Percentiles rank a stretch among this genome's conserved stretches.
Conservation (phyloP, 2,797 vertebrate genomes). For the Poeciliopsis gracilis region DNA sequence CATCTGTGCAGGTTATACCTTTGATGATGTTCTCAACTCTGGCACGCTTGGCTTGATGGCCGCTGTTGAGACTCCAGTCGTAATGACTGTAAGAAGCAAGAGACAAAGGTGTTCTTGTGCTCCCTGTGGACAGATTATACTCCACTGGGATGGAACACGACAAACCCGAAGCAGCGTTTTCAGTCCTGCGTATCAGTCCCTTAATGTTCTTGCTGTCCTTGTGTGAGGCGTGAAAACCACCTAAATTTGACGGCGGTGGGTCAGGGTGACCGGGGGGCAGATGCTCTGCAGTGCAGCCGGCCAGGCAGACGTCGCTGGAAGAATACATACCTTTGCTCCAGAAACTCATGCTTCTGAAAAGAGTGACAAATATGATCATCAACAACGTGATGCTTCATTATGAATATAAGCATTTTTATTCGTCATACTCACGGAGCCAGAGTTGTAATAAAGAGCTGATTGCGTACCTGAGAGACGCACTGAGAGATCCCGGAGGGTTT, state of each 20-base stretch:
- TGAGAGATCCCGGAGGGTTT: conserved; percentile 12
- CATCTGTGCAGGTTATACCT: conserved; percentile 76
- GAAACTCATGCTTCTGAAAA: conserved; percentile 40
- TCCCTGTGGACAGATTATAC: conserved; percentile 40
- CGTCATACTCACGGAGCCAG: background rate
- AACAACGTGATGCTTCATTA: background rate
- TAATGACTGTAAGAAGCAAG: conserved; percentile 38
- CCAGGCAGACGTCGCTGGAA: conserved; percentile 46
- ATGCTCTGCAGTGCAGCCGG: conserved; percentile 44
- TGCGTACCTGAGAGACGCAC: conserved; percentile 48
- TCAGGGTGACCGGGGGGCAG: conserved; percentile 50
- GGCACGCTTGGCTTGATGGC: conserved; percentile 83
- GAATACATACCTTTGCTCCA: conserved; percentile 49
- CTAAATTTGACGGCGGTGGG: conserved; percentile 28
- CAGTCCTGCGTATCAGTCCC: conserved; percentile 53
- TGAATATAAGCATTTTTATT: background rate
- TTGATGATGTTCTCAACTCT: conserved; percentile 88
- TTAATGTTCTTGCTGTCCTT: conserved; percentile 40
- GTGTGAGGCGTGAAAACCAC: conserved; percentile 54
- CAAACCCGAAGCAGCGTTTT: conserved; percentile 43
- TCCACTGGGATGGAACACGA: conserved; percentile 45
- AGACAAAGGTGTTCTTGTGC: conserved; percentile 20
- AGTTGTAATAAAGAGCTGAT: background rate
- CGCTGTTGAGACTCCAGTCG: conserved; percentile 63
- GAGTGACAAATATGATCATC: background rate